Evolutionary conservation across 2,797 vertebrate species (phyloP), one percentile per base, ranked within the genome.

Genomic region (Liparis tanakae): DNA sequence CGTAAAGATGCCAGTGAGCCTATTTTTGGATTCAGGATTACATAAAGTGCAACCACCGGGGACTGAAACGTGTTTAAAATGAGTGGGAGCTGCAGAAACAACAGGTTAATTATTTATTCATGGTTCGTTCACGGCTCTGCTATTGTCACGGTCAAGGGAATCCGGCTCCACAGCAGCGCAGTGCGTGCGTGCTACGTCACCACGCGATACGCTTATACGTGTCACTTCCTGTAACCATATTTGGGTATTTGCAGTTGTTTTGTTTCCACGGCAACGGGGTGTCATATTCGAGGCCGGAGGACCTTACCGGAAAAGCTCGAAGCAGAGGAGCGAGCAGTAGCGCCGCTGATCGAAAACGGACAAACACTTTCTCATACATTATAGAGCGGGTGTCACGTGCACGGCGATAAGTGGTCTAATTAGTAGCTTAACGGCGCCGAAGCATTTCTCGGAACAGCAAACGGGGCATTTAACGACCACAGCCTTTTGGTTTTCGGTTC

Each of bases 151-250:
- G 80, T 78, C 74, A 76, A 81, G 81, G 84, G 84, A 88, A 94
- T 92, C 94, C 93, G 89, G 90, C 90, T 93, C 89, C 71, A 58
- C 84, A 44, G 70, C 90, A 83, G 56, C 85, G 79, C 78, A 84
- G 36, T 93, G 90, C 89, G 93, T 79, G 63, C 57, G 44, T 30
- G 30, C 34, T 2, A 94, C 95, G 94, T 94, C 94, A 94, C 22
- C 57, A 74, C 91, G 92, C 78, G 37, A 48, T 3, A 43, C 63
- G 65, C 12, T 67, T 75, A 36, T n/a, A 55, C 88, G 88, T 87
- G 25, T 68, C 60, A 74, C 58, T 92, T 94, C 95, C 95, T 39
- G 33, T 94, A 93, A 53, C 96, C 96, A 96, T 94, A 92, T 96
- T 90, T 94, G 95, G 95, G 92, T 72, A 43, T 55, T 12, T 85